phyloP scores from a whole-genome alignment of 2,113 vertebrate genomes.

The Myanophis thanlyinensis region DNA sequence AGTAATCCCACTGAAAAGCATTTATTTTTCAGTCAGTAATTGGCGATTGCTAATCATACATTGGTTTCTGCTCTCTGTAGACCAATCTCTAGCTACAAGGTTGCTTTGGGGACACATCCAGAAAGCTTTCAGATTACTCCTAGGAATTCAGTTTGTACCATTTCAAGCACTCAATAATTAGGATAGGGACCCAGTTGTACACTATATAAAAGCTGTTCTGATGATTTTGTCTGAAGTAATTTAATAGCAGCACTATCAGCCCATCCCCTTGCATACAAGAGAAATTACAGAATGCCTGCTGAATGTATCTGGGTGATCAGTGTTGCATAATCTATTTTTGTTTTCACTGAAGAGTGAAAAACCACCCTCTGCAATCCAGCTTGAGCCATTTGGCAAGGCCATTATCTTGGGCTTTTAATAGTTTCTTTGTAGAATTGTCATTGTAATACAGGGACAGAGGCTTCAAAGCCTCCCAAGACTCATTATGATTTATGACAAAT shows the following conservation, averaged over 20 bases:
- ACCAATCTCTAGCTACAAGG: not conserved
- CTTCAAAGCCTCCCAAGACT: not conserved
- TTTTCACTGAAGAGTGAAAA: not conserved
- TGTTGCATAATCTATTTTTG: not conserved
- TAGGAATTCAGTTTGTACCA: not conserved
- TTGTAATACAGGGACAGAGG: not conserved
- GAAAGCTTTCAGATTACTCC: not conserved
- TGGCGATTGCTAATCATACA: not conserved
- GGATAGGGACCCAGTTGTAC: not conserved
- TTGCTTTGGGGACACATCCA: not conserved
- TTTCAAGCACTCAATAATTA: not conserved
- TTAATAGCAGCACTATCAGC: not conserved
- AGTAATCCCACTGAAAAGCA: not conserved
- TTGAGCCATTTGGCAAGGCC: not conserved
- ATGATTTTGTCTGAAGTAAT: not conserved
- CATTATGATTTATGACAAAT: not conserved
- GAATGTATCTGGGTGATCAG: not conserved
- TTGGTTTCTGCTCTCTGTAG: not conserved
- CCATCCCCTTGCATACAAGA: not conserved
- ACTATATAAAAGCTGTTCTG: not conserved
- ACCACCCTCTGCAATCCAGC: not conserved
- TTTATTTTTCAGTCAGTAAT: not conserved
- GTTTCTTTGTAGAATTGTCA: not conserved
- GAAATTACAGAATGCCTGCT: not conserved
- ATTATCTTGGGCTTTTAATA: not conserved